Evolutionary conservation across 2,888 invertebrate genomes (phyloP), one percentile per base, ranked within the genome.

Genomic region (Ceramica pisi): DNA sequence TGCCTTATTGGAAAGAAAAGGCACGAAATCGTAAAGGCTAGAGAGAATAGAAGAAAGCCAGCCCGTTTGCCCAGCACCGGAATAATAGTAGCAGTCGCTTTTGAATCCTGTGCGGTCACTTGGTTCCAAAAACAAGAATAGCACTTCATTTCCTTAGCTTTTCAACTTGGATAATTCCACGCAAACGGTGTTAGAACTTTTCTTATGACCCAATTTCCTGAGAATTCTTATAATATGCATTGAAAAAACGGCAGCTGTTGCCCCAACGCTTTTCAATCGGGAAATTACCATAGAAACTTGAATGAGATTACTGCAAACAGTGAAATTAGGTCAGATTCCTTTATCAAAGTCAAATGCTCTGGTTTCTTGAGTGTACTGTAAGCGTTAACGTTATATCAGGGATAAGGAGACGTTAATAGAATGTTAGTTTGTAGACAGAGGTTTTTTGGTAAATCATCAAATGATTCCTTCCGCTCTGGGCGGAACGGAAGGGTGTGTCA

Each of bases 311-410:
- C 59, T 46, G 51, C 0, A 57, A 48, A 53, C 51, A 12, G 12
- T 5, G 35, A 59, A 75, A 75, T 68, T 75, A 75, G 50, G 57
- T 73, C 51, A 75, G 31, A 26, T 48, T 31, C 8, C 12, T 68
- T 41, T 46, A 10, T 19, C 9, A 31, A 76, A 41, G 0, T 3
- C 1, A 19, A 48, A 23, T 68, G 9, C 5, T 46, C 2, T 59
- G n/a, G 10, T 53, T 46, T n/a, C n/a, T n/a, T n/a, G n/a, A n/a
- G n/a, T n/a, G n/a, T n/a, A n/a, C n/a, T n/a, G n/a, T n/a, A n/a
- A n/a, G n/a, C n/a, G n/a, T n/a, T n/a, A n/a, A n/a, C n/a, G n/a
- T n/a, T n/a, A n/a, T n/a, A n/a, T n/a, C n/a, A n/a, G n/a, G n/a
- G n/a, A n/a, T n/a, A n/a, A n/a, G n/a, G n/a, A n/a, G n/a, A n/a